phyloP scores from a whole-genome alignment of 1,140 invertebrate genomes.

The Ostrea edulis region DNA sequence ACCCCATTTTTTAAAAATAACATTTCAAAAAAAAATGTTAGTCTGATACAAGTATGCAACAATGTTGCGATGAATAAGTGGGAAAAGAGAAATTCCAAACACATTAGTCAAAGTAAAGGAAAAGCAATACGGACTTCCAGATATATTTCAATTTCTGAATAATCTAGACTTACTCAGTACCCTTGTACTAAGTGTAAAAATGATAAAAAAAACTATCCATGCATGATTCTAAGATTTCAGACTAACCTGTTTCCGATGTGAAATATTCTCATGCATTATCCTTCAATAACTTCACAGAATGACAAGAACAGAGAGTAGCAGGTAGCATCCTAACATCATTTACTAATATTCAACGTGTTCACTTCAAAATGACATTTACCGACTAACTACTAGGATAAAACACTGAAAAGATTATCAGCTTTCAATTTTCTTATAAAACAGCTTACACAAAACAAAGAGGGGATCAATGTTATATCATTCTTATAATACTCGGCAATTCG shows the following conservation, averaged over 20 bases:
- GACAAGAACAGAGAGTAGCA: neutral
- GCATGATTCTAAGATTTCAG: neutral
- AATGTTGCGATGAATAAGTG: no score
- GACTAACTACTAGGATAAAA: neutral
- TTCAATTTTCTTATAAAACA: slow-evolving; percentile 19
- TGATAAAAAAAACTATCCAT: no score
- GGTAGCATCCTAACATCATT: slow-evolving; percentile 18
- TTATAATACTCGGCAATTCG: neutral
- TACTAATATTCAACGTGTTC: neutral
- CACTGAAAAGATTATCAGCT: slow-evolving; percentile 19
- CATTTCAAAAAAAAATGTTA: no score
- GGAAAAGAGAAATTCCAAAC: no score
- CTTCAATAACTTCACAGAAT: neutral
- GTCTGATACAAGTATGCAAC: no score
- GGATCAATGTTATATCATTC: neutral
- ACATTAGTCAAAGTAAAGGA: no score
- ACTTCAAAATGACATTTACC: neutral
- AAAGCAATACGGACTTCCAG: no score
- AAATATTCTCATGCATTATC: slow-evolving; percentile 16
- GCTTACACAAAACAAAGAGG: slow-evolving; percentile 25
- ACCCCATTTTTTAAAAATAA: no score
- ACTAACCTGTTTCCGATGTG: slow-evolving; percentile 7
- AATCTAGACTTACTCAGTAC: no score
- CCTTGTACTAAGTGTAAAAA: no score
- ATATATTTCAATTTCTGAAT: no score